Percentiles rank a stretch among this genome's conserved stretches.
These are phyloP conservation scores for Eublepharis macularius DNA, from an alignment of 2,113 vertebrate genomes.

Conservation along the genomic window DNA sequence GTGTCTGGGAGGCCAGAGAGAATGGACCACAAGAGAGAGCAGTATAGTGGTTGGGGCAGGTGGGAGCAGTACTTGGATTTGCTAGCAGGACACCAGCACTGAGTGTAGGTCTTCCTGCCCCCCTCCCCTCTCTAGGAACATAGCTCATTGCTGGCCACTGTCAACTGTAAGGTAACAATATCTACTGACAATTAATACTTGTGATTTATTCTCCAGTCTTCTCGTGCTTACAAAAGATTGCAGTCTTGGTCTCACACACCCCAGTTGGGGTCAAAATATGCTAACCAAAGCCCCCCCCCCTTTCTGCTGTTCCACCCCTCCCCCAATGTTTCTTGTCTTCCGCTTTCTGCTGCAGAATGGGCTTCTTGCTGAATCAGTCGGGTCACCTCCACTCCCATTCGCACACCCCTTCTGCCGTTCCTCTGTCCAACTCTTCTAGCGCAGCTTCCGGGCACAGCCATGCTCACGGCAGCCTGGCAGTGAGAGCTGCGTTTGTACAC, in stretches of 20 bases:
- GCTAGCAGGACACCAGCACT: no score
- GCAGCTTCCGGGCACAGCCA: constrained; percentile 56
- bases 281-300: not conserved
- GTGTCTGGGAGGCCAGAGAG: no score
- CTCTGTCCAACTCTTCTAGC: constrained; percentile 52
- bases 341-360: constrained; percentile 85
- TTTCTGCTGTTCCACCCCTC: not conserved
- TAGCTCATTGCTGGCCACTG: not conserved
- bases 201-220: constrained; percentile 23
- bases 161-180: not conserved
- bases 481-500: constrained; percentile 94
- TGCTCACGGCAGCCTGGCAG: constrained; percentile 83
- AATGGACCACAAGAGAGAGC: no score
- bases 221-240: not conserved
- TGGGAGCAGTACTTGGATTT: no score
- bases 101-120: no score
- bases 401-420: constrained; percentile 70
- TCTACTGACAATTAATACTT: not conserved
- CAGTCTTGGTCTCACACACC: not conserved
- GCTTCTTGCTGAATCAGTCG: constrained; percentile 92
- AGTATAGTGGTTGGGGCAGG: no score
- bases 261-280: not conserved
- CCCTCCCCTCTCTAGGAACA: no score
- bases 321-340: constrained; percentile 7
- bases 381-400: constrained; percentile 89